These are phyloP conservation scores for Craterocephalus amniculus DNA, from an alignment of 2,797 vertebrate species.

Conservation along the genomic window DNA sequence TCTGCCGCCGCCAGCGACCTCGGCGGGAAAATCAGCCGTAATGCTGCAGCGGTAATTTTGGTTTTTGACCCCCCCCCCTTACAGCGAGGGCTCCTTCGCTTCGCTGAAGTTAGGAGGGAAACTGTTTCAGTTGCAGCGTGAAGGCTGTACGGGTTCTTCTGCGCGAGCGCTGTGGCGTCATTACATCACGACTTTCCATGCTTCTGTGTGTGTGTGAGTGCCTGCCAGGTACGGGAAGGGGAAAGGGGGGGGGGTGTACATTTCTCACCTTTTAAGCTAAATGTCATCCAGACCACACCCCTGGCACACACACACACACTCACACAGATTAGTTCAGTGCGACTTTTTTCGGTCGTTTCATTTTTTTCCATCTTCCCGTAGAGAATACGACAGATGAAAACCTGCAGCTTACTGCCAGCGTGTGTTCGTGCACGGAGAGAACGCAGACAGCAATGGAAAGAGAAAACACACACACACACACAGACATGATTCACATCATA, in stretches of 20 bases:
- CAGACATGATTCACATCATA: conserved; percentile 18
- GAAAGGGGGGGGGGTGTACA: conserved; percentile 58
- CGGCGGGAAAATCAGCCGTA: conserved; percentile 52
- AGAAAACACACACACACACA: conserved; percentile 24
- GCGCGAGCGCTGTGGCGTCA: conserved; percentile 62
- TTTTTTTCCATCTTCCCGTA: conserved; percentile 35
- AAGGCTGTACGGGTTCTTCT: conserved; percentile 52
- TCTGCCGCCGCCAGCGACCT: conserved; percentile 57
- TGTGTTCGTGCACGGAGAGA: conserved; percentile 23
- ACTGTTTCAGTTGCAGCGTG: conserved; percentile 44
- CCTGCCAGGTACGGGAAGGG: no score
- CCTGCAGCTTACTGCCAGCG: conserved; percentile 25
- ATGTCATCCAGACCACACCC: conserved; percentile 79
- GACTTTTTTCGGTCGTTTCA: neutral
- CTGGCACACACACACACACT: conserved; percentile 37
- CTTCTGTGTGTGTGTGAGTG: conserved; percentile 49
- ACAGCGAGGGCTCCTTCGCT: conserved; percentile 30
- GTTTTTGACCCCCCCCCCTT: conserved; percentile 50
- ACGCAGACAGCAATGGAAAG: conserved; percentile 55
- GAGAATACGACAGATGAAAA: conserved; percentile 46
- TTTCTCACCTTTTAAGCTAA: conserved; percentile 83
- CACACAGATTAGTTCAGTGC: conserved; percentile 10
- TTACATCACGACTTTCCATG: conserved; percentile 81
- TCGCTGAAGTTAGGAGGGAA: conserved; percentile 38
- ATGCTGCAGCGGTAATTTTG: conserved; percentile 66